These are phyloP conservation scores for Phthorimaea operculella DNA, from an alignment of 1,140 invertebrate genomes.

Conservation along the genomic window DNA sequence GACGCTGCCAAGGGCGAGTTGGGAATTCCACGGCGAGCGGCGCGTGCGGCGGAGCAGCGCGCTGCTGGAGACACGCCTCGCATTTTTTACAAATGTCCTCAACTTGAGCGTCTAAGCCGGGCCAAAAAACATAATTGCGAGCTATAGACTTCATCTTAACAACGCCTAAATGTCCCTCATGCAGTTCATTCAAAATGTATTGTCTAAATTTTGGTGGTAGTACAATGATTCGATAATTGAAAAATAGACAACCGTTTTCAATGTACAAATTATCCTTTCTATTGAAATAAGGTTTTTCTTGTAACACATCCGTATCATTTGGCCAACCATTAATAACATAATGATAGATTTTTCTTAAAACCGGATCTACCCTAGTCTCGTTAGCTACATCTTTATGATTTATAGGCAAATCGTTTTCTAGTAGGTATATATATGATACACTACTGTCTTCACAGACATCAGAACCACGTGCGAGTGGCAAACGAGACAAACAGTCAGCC, in stretches of 20 bases:
- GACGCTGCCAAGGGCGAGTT: constrained; percentile 24
- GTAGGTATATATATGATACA: constrained; percentile 10
- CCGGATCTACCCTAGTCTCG: constrained; percentile 11
- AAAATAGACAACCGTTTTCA: constrained; percentile 29
- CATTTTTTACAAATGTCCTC: constrained; percentile 24
- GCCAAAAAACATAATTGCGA: constrained; percentile 59
- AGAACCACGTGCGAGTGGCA: neutral
- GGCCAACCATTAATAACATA: constrained; percentile 28
- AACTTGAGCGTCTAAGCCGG: constrained; percentile 51
- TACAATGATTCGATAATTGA: constrained; percentile 42
- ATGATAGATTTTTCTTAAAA: constrained; percentile 19
- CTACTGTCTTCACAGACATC: neutral
- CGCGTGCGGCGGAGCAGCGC: constrained; percentile 23
- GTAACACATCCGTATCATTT: constrained; percentile 7
- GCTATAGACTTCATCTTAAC: constrained; percentile 61
- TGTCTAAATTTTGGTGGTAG: constrained; percentile 36
- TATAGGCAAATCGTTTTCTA: constrained; percentile 12
- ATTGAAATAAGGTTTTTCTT: constrained; percentile 24
- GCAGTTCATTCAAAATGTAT: constrained; percentile 46
- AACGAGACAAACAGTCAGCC: neutral
- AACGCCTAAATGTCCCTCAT: constrained; percentile 53
- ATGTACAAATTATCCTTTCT: constrained; percentile 18
- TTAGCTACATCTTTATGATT: constrained; percentile 13
- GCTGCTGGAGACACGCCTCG: constrained; percentile 21
- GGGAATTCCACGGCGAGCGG: constrained; percentile 33